A percentile compares a stretch with the other conserved stretches of the same genome.
phyloP scores from a whole-genome alignment of 1,140 invertebrate species.

The Lepidostoma basale region DNA sequence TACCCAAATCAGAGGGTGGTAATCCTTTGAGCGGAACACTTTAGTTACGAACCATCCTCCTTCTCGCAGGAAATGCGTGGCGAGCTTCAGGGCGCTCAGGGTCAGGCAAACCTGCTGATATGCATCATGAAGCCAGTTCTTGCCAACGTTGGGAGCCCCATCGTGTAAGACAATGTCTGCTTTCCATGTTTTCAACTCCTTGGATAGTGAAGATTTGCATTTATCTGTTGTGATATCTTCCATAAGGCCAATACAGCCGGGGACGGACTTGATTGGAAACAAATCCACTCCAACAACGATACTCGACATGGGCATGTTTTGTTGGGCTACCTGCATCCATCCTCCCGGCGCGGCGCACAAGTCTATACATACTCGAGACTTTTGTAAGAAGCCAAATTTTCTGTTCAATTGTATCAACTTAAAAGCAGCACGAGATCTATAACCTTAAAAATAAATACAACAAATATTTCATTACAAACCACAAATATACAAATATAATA shows the following conservation, averaged over 20 bases:
- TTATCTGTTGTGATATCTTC: slow-evolving; percentile 98
- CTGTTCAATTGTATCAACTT: slow-evolving; percentile 98
- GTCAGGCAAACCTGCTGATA: slow-evolving; percentile 93
- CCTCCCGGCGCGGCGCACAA: slow-evolving; percentile 99
- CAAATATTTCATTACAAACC: neutral
- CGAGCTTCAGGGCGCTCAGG: slow-evolving; percentile 90
- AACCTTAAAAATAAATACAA: slow-evolving; percentile 69
- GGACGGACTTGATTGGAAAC: slow-evolving; percentile 92
- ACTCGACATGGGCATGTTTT: slow-evolving; percentile 97
- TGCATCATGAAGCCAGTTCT: slow-evolving; percentile 97
- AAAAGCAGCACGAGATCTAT: slow-evolving; percentile 95
- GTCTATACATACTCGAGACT: slow-evolving; percentile 94
- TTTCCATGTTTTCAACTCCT: slow-evolving; percentile 93
- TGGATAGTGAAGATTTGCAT: slow-evolving; percentile 76
- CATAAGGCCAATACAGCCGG: slow-evolving; percentile 85
- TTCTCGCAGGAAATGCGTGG: slow-evolving; percentile 87
- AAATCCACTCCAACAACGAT: slow-evolving; percentile 95
- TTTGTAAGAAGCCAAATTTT: slow-evolving; percentile 97
- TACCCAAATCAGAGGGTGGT: slow-evolving; percentile 93
- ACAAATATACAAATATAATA: no score
- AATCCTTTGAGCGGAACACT: slow-evolving; percentile 98
- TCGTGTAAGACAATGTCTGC: slow-evolving; percentile 96
- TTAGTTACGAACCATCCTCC: slow-evolving; percentile 99
- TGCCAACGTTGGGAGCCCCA: slow-evolving; percentile 98
- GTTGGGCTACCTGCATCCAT: slow-evolving; percentile 99